Evolutionary conservation across 2,113 vertebrate genomes (phyloP).

Genomic region (Hyla sarda): DNA sequence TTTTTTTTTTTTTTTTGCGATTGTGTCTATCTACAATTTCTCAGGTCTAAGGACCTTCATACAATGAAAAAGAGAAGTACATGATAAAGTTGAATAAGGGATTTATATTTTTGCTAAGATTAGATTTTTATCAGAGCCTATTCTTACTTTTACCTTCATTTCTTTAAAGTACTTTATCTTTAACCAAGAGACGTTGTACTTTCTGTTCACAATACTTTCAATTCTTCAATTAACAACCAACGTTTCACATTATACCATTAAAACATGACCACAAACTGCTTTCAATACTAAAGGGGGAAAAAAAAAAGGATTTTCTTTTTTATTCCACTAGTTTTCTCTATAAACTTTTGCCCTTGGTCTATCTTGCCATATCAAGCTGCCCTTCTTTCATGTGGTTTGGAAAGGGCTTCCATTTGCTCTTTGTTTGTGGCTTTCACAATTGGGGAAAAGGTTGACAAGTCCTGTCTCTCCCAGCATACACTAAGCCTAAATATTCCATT

Average conservation of each 20-base stretch:
- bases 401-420: slow-evolving; percentile 66
- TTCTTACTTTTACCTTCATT: neutral
- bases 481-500: slow-evolving; percentile 41
- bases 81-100: too few species aligned
- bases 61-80: too few species aligned
- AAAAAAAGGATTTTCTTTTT: slow-evolving; percentile 52
- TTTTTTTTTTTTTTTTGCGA: too few species aligned
- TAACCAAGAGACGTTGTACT: neutral
- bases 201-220: slow-evolving; percentile 2
- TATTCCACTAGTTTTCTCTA: slow-evolving; percentile 64
- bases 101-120: too few species aligned
- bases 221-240: neutral
- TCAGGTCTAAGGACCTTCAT: too few species aligned
- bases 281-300: neutral
- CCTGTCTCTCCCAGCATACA: neutral
- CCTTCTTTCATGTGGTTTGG: slow-evolving; percentile 68
- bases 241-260: slow-evolving; percentile 71
- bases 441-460: slow-evolving; percentile 30
- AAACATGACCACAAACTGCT: slow-evolving; percentile 73
- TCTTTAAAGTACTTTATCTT: neutral
- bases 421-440: slow-evolving; percentile 67
- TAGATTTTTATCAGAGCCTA: too few species aligned
- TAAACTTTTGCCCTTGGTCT: slow-evolving; percentile 70
- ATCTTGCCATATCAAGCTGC: slow-evolving; percentile 63
- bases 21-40: too few species aligned